These are phyloP conservation scores for Julus scandinavius DNA, from an alignment of 2,888 invertebrate species.

Conservation along the genomic window DNA sequence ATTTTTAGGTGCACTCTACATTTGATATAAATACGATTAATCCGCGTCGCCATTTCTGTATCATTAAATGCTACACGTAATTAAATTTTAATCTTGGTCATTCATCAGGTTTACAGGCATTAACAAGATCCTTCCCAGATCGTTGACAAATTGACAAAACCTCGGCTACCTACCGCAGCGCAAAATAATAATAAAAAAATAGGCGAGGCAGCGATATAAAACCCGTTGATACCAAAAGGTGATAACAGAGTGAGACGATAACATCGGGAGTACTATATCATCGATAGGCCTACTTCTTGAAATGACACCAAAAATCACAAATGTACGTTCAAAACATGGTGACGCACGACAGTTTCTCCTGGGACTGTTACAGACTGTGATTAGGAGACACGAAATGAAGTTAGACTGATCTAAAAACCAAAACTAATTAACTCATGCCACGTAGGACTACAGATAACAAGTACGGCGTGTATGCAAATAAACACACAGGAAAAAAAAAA, in stretches of 20 bases:
- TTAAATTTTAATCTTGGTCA: conserved; percentile 11
- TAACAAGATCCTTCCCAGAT: conserved; percentile 1
- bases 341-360: neutral
- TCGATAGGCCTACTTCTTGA: neutral
- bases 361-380: neutral
- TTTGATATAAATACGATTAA: neutral
- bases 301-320: neutral
- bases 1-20: neutral
- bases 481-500: neutral
- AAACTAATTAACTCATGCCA: conserved; percentile 29
- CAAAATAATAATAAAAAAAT: neutral
- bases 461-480: neutral
- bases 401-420: neutral
- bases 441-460: conserved; percentile 14
- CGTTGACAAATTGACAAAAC: neutral
- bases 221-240: neutral
- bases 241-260: neutral
- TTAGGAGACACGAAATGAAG: conserved; percentile 8
- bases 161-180: neutral
- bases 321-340: neutral
- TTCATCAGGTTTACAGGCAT: neutral
- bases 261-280: neutral
- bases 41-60: too few relatives aligned
- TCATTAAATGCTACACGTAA: neutral
- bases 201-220: neutral